Percentiles rank a stretch among this genome's conserved stretches.
Conservation (phyloP, 2,113 vertebrate species). For the Ancistrus triradiatus region DNA sequence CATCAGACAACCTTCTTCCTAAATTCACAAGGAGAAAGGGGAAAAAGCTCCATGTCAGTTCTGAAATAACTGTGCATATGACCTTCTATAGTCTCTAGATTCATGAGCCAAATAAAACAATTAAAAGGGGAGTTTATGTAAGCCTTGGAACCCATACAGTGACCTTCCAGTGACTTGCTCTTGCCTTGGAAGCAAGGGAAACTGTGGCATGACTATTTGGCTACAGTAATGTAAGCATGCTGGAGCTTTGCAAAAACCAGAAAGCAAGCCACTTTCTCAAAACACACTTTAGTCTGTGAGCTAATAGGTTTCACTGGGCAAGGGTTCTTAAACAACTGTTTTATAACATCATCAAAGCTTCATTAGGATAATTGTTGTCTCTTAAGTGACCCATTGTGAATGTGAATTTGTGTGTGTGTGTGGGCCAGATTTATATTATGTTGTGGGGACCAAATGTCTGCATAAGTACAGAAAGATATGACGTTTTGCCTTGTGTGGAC, state of each 20-base stretch:
- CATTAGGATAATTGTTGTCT: no score
- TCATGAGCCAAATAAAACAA: slow-evolving; percentile 49
- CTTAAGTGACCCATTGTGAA: no score
- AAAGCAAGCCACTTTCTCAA: slow-evolving; percentile 13
- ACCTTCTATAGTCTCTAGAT: not conserved
- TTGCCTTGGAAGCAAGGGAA: slow-evolving; percentile 50
- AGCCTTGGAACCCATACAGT: slow-evolving; percentile 49
- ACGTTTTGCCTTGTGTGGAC: no score
- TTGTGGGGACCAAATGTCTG: no score
- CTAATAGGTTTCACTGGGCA: no score
- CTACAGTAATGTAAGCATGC: slow-evolving; percentile 40
- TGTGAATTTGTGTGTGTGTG: no score
- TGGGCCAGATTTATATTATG: no score
- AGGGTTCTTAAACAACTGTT: slow-evolving; percentile 6
- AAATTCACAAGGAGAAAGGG: not conserved
- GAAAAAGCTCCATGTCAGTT: not conserved
- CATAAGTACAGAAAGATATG: no score
- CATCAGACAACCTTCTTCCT: slow-evolving; percentile 13
- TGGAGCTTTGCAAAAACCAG: slow-evolving; percentile 11
- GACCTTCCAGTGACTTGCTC: slow-evolving; percentile 49
- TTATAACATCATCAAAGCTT: no score
- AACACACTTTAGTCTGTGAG: slow-evolving; percentile 22
- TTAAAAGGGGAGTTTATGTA: slow-evolving; percentile 51
- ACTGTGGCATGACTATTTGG: slow-evolving; percentile 44
- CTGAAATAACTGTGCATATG: slow-evolving; percentile 21